Evolutionary conservation across 2,888 invertebrate species (phyloP).

Genomic region (Anorthoa munda): DNA sequence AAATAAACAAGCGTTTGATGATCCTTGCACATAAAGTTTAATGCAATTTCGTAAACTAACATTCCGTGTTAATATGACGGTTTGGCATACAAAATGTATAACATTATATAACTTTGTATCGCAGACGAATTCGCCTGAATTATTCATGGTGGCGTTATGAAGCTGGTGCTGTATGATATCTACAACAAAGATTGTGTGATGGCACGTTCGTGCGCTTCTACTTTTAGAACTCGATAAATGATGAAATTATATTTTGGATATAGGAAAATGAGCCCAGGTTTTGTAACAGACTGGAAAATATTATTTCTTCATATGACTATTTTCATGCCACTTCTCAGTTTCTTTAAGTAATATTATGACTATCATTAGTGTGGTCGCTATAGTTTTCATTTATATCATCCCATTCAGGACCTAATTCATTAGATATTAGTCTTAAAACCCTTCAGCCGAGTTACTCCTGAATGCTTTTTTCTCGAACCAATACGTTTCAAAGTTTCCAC

Average conservation of each 20-base stretch:
- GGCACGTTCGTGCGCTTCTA: slow-evolving; percentile 53
- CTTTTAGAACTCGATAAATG: slow-evolving; percentile 53
- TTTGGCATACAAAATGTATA: slow-evolving; percentile 57
- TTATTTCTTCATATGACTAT: background rate
- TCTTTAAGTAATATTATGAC: no score
- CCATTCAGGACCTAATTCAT: background rate
- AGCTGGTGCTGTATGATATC: slow-evolving; percentile 69
- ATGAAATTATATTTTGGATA: background rate
- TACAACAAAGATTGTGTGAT: slow-evolving; percentile 75
- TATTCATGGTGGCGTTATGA: slow-evolving; percentile 76
- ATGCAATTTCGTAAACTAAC: slow-evolving; percentile 61
- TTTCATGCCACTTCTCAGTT: background rate
- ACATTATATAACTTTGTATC: slow-evolving; percentile 58
- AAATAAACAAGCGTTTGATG: slow-evolving; percentile 55
- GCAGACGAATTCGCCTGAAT: slow-evolving; percentile 71
- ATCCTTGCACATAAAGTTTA: slow-evolving; percentile 63
- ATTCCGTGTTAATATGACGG: slow-evolving; percentile 54
- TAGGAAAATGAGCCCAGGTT: background rate
- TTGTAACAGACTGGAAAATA: background rate
- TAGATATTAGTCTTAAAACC: background rate
- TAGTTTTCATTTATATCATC: background rate
- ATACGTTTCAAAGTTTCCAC: slow-evolving; percentile 32
- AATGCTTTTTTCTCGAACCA: slow-evolving; percentile 26
- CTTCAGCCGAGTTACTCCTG: background rate
- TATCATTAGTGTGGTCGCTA: background rate